Base-by-base conservation (phyloP, 2,113 vertebrate genomes). In the Cnemophilus loriae region DNA sequence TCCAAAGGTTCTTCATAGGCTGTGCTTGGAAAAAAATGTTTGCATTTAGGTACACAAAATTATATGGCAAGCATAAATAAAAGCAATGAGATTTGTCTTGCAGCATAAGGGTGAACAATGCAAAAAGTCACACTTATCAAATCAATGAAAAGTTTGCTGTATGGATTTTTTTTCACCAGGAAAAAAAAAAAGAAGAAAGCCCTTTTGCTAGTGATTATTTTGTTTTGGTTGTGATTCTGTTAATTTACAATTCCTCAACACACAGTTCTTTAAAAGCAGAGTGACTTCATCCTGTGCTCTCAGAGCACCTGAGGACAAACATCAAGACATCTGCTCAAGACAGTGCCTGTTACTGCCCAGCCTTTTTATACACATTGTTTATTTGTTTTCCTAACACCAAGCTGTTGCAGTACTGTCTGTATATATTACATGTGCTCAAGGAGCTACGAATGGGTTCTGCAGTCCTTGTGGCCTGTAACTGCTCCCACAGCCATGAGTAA, bases 111-210 rank as follows among this genome's bases (percentile, higher is more conserved):
- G 32, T 65, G 23, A 68, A 68, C 0, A 3, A 35, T 30, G 13
- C 23, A 79, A 71, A 28, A 75, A 42, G 27, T 44, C 53, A 23
- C 4, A 41, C 16, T 39, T 73, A 76, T 15, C 15, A 33, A 83
- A 80, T 28, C 67, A 26, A 61, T 24, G 0, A 73, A 69, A 60
- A 57, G 9, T 10, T 57, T 69, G 20, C 46, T 30, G 5, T n/a
- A 35, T 12, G 22, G 32, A 35, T 39, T 26, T 44, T 60, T 65
- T 79, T 39, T 21, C 3, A n/a, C 3, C 3, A 6, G 2, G n/a
- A 8, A 26, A 28, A 47, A 64, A 30, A 37, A 6, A 5, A 5
- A 10, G 0, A 22, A 52, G 12, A 5, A 4, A 11, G 8, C 3
- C 18, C 15, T 87, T 69, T n/a, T 70, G 16, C 12, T 69, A 74